phyloP scores from a whole-genome alignment of 2,888 invertebrate species.

The Drosophila yooni region DNA sequence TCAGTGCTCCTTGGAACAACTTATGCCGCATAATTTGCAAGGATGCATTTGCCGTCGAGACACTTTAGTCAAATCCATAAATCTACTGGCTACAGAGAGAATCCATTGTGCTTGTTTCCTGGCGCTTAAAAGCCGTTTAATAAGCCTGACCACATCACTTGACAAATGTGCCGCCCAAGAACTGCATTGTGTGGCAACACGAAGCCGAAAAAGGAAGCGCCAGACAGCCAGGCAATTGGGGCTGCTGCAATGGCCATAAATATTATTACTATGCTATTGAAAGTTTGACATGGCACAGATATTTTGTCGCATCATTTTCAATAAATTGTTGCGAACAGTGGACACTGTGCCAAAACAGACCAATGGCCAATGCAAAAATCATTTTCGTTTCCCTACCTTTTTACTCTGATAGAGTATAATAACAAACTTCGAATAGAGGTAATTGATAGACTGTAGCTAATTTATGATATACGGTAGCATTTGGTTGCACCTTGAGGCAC shows the following conservation, averaged over 20 bases:
- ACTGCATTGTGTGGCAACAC: constrained; percentile 41
- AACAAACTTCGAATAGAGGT: not conserved
- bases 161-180: constrained; percentile 65
- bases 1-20: constrained; percentile 5
- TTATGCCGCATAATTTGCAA: constrained; percentile 58
- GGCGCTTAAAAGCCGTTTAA: constrained; percentile 76
- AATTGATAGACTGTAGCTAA: not conserved
- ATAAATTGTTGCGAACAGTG: constrained; percentile 44
- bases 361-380: not conserved
- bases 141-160: constrained; percentile 70
- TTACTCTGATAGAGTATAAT: not conserved
- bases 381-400: not conserved
- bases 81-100: constrained; percentile 61
- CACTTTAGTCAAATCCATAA: constrained; percentile 48
- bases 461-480: not conserved
- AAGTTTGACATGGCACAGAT: constrained; percentile 67
- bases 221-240: constrained; percentile 21
- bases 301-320: constrained; percentile 74
- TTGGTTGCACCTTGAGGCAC: not conserved
- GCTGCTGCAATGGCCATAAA: constrained; percentile 69
- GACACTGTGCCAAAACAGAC: constrained; percentile 14
- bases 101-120: constrained; percentile 50
- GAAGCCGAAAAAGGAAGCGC: constrained; percentile 10
- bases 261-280: constrained; percentile 59
- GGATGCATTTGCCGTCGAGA: constrained; percentile 24